phyloP scores from a whole-genome alignment of 2,888 invertebrate genomes.

The Xanthorhoe spadicearia region DNA sequence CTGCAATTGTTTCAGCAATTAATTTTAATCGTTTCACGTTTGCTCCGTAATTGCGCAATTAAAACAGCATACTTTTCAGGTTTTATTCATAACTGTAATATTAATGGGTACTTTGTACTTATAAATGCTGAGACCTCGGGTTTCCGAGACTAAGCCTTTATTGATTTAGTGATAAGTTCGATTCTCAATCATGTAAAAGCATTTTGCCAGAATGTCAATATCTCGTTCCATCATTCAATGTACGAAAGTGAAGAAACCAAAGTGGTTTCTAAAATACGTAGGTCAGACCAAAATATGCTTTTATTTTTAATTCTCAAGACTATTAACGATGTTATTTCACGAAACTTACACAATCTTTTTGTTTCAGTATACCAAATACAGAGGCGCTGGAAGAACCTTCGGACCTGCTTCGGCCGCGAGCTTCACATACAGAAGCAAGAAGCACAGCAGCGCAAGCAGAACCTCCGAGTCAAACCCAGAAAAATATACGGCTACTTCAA shows the following conservation, averaged over 20 bases:
- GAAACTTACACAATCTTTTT: not conserved
- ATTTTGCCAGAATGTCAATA: too few species aligned
- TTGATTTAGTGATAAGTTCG: too few species aligned
- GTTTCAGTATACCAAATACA: slow-evolving; percentile 51
- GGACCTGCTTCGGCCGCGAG: slow-evolving; percentile 67
- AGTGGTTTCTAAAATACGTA: too few species aligned
- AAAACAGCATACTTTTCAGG: not conserved
- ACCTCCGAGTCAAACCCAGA: slow-evolving; percentile 51
- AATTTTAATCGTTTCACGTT: slow-evolving; percentile 4
- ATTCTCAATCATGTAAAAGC: too few species aligned
- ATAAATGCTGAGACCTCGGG: too few species aligned
- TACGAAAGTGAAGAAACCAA: too few species aligned
- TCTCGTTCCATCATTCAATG: too few species aligned
- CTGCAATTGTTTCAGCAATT: slow-evolving; percentile 5
- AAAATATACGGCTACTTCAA: slow-evolving; percentile 64
- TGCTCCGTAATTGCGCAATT: slow-evolving; percentile 7
- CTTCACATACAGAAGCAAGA: slow-evolving; percentile 57
- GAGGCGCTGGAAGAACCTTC: slow-evolving; percentile 65
- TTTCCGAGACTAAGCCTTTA: too few species aligned
- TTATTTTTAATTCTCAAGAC: too few species aligned
- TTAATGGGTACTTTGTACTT: not conserved
- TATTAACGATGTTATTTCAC: too few species aligned
- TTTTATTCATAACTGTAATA: not conserved
- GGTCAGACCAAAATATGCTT: too few species aligned
- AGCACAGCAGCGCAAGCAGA: slow-evolving; percentile 43